Base-by-base conservation (phyloP, 2,797 vertebrate genomes). In the Nasua narica region DNA sequence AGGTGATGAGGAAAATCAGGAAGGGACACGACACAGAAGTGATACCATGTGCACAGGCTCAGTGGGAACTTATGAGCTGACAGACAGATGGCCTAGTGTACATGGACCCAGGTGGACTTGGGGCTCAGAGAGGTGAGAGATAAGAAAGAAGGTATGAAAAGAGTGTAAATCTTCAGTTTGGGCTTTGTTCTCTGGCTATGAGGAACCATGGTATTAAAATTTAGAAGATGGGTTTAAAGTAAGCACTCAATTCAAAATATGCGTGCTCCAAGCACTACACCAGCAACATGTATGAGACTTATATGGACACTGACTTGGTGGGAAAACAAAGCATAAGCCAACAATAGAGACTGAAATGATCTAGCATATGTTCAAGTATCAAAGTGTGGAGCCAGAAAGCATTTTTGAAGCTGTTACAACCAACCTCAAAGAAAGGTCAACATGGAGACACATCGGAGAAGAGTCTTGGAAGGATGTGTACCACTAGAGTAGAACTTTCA, bases 361-460 rank as follows among this genome's bases (percentile, higher is more conserved):
- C 21, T 15, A 46, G 25, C 14, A 23, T 12, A 4, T 3, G 3
- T n/a, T 77, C 65, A 21, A 60, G 7, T 10, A 10, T 46, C 27
- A 46, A 52, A 72, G 23, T 19, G 16, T n/a, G 21, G 43, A 27
- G 37, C 25, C 70, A 18, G 16, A 4, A 43, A 65, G 67, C 21
- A 29, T 77, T 37, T 4, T 32, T 48, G 72, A 46, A 74, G 35
- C 14, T 1, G 27, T 35, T n/a, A 9, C n/a, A 48, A 52, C 43
- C 7, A 3, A 2, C 2, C 0, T 19, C 12, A 3, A 16, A 46
- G 18, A 18, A 82, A 9, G 25, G 11, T 46, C 40, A 16, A 2
- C 10, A 12, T 15, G n/a, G 52, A 32, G 7, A 37, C 13, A 32
- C 9, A 18, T 35, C 27, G 5, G 0, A 25, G 32, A 27, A 32